Percentiles rank a stretch among this genome's conserved stretches.
These are phyloP conservation scores for Euborellia annulipes DNA, from an alignment of 1,140 invertebrate species.

Conservation along the genomic window DNA sequence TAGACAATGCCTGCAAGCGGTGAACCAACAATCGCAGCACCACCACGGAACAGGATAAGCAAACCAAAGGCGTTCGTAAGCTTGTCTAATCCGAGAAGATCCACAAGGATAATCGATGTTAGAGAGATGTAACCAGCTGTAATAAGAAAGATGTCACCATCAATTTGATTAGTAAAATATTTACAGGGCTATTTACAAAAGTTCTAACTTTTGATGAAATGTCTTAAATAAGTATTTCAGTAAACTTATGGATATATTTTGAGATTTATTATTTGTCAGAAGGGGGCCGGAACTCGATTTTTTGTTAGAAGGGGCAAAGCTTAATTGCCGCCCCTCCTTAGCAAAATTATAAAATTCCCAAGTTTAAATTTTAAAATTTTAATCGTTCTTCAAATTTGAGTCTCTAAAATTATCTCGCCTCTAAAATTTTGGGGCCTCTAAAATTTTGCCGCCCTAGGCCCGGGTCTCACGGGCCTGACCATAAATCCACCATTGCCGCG, in stretches of 20 bases:
- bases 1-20: slow-evolving; percentile 73
- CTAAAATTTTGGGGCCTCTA: too few species aligned
- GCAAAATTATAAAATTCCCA: too few species aligned
- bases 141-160: slow-evolving; percentile 24
- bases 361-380: too few species aligned
- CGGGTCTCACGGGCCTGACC: too few species aligned
- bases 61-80: slow-evolving; percentile 94
- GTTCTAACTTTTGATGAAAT: slow-evolving; percentile 1
- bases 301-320: too few species aligned
- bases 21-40: slow-evolving; percentile 72
- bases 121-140: slow-evolving; percentile 91
- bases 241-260: background rate
- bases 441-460: too few species aligned
- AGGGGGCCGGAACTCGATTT: too few species aligned
- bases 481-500: too few species aligned
- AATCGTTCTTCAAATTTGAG: too few species aligned
- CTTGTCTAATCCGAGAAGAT: slow-evolving; percentile 86
- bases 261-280: background rate
- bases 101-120: slow-evolving; percentile 94
- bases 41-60: slow-evolving; percentile 84
- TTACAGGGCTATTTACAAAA: slow-evolving; percentile 2
- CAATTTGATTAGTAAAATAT: too few species aligned
- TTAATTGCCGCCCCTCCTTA: too few species aligned
- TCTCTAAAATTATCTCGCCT: too few species aligned
- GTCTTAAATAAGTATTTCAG: background rate